These are phyloP conservation scores for Plodia interpunctella DNA, from an alignment of 1,140 invertebrate genomes.

Conservation along the genomic window DNA sequence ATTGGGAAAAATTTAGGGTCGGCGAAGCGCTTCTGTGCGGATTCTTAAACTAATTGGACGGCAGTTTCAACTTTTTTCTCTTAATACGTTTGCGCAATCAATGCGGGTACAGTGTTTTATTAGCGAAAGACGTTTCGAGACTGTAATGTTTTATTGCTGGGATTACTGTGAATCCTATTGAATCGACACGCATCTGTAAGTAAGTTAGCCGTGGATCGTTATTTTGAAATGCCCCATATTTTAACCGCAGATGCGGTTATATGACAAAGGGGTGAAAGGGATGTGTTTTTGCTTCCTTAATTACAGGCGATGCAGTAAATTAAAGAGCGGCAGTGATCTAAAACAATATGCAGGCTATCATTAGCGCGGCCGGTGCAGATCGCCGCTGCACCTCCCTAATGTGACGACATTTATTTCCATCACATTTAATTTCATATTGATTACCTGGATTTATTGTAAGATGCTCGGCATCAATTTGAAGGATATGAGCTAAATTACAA, in stretches of 20 bases:
- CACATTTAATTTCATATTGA: slow-evolving; percentile 38
- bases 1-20: slow-evolving; percentile 74
- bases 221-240: slow-evolving; percentile 34
- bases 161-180: slow-evolving; percentile 15
- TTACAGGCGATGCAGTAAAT: slow-evolving; percentile 63
- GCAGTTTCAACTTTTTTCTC: slow-evolving; percentile 68
- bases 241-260: slow-evolving; percentile 49
- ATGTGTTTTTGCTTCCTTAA: slow-evolving; percentile 63
- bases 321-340: slow-evolving; percentile 69
- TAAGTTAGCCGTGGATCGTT: slow-evolving; percentile 34
- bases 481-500: background rate
- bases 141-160: slow-evolving; percentile 6
- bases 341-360: slow-evolving; percentile 71
- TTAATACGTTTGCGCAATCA: slow-evolving; percentile 60
- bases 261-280: slow-evolving; percentile 57
- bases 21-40: slow-evolving; percentile 68
- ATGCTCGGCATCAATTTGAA: background rate
- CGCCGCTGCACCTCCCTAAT: slow-evolving; percentile 53
- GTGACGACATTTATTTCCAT: slow-evolving; percentile 53
- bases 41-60: slow-evolving; percentile 74
- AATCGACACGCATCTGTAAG: slow-evolving; percentile 24
- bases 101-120: slow-evolving; percentile 30
- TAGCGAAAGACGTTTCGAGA: slow-evolving; percentile 14
- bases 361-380: slow-evolving; percentile 50
- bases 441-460: slow-evolving; percentile 25